A percentile compares a stretch with the other conserved stretches of the same genome.
Conservation (phyloP, 1,140 invertebrate genomes). For the Leptestheria dahalacensis region DNA sequence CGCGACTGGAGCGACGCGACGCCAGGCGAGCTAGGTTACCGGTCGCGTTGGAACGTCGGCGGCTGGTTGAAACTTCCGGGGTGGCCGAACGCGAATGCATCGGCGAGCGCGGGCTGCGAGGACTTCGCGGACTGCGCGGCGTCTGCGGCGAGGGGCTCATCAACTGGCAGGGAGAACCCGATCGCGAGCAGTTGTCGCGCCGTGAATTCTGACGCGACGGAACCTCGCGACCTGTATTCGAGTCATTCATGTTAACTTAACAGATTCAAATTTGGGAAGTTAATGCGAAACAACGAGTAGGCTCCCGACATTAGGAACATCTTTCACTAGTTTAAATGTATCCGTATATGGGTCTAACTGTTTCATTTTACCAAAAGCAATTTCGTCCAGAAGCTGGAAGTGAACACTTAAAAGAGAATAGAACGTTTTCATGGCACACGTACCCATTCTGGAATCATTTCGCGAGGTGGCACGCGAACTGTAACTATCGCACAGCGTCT, state of each 20-base stretch:
- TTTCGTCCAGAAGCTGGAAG: too few relatives aligned
- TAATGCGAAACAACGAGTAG: too few relatives aligned
- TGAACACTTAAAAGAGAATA: too few relatives aligned
- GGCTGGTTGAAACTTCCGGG: slow-evolving; percentile 13
- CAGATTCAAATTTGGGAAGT: too few relatives aligned
- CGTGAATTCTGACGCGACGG: neutral
- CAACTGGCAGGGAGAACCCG: slow-evolving; percentile 18
- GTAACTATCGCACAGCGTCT: neutral
- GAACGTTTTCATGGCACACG: too few relatives aligned
- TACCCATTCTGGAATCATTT: neutral
- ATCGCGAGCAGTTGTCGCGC: slow-evolving; percentile 15
- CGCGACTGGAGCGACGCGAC: slow-evolving; percentile 49
- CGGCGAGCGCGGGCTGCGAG: slow-evolving; percentile 18
- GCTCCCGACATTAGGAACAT: too few relatives aligned
- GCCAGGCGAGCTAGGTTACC: slow-evolving; percentile 46
- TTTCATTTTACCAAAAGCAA: too few relatives aligned
- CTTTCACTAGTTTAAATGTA: too few relatives aligned
- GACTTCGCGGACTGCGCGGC: slow-evolving; percentile 15
- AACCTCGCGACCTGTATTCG: neutral
- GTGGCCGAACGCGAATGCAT: neutral
- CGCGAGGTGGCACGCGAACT: neutral
- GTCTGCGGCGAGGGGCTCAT: slow-evolving; percentile 15
- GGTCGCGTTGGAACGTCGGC: neutral
- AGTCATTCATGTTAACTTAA: too few relatives aligned
- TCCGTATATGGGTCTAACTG: too few relatives aligned